These are phyloP conservation scores for Umimayanthus chanpuru DNA, from an alignment of 92 coral and sea anemone genomes.

Conservation along the genomic window DNA sequence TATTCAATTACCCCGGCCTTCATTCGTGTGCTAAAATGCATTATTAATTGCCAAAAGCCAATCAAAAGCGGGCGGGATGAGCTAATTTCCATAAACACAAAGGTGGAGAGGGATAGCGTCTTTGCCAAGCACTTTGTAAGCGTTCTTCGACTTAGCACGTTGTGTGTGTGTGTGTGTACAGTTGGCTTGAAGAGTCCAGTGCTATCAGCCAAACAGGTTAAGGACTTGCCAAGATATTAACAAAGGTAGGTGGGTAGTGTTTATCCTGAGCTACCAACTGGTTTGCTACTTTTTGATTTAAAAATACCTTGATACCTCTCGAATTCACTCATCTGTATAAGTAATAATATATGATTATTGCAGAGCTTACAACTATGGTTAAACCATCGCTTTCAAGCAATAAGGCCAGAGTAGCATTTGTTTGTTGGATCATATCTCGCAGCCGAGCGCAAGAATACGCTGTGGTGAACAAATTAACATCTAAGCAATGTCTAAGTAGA, in stretches of 20 bases:
- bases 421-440: neutral
- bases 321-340: neutral
- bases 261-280: neutral
- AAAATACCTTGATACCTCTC: neutral
- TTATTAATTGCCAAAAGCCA: conserved; percentile 33
- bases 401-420: too few relatives aligned
- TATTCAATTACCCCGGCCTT: conserved; percentile 9
- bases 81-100: conserved; percentile 30
- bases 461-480: neutral
- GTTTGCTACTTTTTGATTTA: neutral
- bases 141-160: neutral
- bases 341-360: neutral
- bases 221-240: neutral
- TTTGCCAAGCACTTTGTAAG: neutral
- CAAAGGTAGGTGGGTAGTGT: conserved; percentile 6
- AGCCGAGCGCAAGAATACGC: neutral
- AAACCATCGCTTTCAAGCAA: too few relatives aligned
- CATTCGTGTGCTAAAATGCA: conserved; percentile 27
- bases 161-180: neutral
- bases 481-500: neutral
- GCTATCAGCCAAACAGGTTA: neutral
- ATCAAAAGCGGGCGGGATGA: conserved; percentile 19
- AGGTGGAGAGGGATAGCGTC: neutral
- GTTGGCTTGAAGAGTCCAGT: neutral
- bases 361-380: neutral